A percentile compares a stretch with the other conserved stretches of the same genome.
Conservation (phyloP, 1,140 invertebrate genomes). For the Drosophila lowei region DNA sequence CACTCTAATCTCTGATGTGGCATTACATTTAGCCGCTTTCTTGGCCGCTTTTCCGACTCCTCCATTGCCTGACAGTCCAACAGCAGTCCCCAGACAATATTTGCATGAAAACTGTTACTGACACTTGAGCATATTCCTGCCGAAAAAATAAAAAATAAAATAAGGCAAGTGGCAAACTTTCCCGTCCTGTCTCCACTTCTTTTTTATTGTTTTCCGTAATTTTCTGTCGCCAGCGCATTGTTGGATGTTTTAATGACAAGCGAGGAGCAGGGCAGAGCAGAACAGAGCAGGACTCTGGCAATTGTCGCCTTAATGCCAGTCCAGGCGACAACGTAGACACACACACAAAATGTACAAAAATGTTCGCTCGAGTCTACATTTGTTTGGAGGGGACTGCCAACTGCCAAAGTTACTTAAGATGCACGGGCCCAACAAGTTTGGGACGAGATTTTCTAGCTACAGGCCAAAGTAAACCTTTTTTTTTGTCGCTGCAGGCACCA, state of each 20-base stretch:
- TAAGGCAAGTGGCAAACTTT: constrained; percentile 19
- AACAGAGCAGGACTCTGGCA: constrained; percentile 37
- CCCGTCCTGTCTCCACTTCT: constrained; percentile 48
- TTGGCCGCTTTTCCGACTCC: constrained; percentile 4
- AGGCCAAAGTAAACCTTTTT: constrained; percentile 10
- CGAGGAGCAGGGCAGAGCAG: constrained; percentile 23
- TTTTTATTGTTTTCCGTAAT: constrained; percentile 55
- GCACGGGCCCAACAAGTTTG: constrained; percentile 31
- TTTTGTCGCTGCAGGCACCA: constrained; percentile 23
- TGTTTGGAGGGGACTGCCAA: constrained; percentile 25
- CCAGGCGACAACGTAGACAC: constrained; percentile 52
- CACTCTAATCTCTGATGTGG: constrained; percentile 23
- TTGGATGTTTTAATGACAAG: constrained; percentile 77
- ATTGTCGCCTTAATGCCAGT: constrained; percentile 75
- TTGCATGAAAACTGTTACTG: constrained; percentile 80
- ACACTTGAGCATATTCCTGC: constrained; percentile 74
- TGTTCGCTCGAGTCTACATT: constrained; percentile 47
- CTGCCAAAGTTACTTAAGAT: constrained; percentile 43
- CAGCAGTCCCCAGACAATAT: constrained; percentile 69
- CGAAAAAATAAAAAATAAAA: constrained; percentile 45
- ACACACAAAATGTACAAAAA: constrained; percentile 42
- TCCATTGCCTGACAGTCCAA: constrained; percentile 21
- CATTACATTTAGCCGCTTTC: constrained; percentile 21
- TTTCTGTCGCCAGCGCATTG: constrained; percentile 54
- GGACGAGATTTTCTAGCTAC: constrained; percentile 10